A percentile compares a stretch with the other conserved stretches of the same genome.
phyloP scores from a whole-genome alignment of 1,140 invertebrate genomes.

The Lamellibrachia luymesi region DNA sequence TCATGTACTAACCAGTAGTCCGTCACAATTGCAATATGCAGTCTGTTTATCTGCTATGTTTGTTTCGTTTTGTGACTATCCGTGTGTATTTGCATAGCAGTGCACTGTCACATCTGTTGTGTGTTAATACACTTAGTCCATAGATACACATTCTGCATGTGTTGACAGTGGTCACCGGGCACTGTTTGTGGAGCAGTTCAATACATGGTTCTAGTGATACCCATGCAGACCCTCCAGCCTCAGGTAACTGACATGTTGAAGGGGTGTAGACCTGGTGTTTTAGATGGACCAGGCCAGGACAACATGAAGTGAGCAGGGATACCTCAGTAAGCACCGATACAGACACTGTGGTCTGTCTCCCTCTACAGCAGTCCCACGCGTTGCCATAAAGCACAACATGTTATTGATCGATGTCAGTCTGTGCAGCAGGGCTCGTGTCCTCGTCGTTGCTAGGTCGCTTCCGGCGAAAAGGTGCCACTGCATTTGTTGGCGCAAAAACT shows the following conservation, averaged over 20 bases:
- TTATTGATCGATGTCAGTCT: background rate
- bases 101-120: background rate
- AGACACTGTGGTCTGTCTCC: background rate
- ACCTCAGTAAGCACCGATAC: background rate
- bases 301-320: too few species aligned
- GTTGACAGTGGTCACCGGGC: background rate
- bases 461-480: background rate
- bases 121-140: background rate
- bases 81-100: background rate
- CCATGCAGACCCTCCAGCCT: background rate
- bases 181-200: too few species aligned
- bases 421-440: background rate
- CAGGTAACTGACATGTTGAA: background rate
- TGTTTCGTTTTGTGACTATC: background rate
- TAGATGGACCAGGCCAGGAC: too few species aligned
- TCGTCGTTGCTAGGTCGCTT: background rate
- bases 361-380: background rate
- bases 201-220: too few species aligned
- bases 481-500: background rate
- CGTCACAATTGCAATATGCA: background rate
- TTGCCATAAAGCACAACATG: background rate
- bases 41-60: background rate
- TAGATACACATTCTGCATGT: background rate
- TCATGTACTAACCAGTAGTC: background rate
- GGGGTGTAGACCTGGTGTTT: too few species aligned